Evolutionary conservation across 2,113 vertebrate genomes (phyloP).

Genomic region (Caretta caretta): DNA sequence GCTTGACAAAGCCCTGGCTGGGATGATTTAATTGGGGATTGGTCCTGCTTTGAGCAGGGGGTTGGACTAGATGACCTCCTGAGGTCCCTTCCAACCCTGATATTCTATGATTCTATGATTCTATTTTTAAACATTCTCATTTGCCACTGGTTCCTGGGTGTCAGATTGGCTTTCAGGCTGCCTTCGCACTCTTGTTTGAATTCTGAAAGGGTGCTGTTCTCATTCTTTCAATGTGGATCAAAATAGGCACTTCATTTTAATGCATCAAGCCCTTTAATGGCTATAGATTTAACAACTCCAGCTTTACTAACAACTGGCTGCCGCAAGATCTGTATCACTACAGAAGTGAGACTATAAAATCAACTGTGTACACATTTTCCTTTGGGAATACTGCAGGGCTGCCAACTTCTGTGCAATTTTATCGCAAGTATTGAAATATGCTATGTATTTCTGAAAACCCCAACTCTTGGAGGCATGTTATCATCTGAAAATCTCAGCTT

Average conservation of each 20-base stretch:
- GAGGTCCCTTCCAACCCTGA: too few species aligned
- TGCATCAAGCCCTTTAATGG: not conserved
- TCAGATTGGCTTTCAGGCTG: not conserved
- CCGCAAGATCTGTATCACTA: not conserved
- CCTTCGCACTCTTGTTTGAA: not conserved
- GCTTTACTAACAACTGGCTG: not conserved
- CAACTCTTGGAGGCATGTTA: not conserved
- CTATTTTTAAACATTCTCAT: not conserved
- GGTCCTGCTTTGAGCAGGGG: too few species aligned
- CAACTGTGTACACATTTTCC: not conserved
- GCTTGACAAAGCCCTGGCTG: too few species aligned
- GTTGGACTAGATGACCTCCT: too few species aligned
- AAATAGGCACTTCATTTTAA: conserved; percentile 9
- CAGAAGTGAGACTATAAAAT: not conserved
- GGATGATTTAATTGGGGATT: too few species aligned
- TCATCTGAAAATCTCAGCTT: not conserved
- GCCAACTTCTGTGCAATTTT: conserved; percentile 16
- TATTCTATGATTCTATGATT: too few species aligned
- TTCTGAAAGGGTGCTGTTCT: not conserved
- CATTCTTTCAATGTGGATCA: not conserved
- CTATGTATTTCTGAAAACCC: not conserved
- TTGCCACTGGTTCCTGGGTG: not conserved
- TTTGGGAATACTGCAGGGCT: not conserved
- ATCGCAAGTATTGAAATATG: not conserved
- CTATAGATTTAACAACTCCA: not conserved